Base-by-base conservation (phyloP, 2,888 invertebrate species). In the Charanyca ferruginea region DNA sequence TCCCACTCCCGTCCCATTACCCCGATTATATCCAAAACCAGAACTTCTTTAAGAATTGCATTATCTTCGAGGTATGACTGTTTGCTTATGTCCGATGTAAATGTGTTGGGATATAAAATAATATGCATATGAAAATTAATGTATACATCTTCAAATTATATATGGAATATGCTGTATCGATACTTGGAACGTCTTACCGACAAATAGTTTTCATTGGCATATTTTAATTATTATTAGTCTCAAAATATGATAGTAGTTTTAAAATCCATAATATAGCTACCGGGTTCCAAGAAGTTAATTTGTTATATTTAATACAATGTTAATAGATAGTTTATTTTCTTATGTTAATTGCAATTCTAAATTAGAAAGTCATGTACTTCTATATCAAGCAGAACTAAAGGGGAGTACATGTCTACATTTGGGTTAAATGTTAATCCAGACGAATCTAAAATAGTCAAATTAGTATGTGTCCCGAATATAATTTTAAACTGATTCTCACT, bases 91-190 rank as follows among this genome's bases (percentile, higher is more conserved):
- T 74, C 57, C 59, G 25, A 35, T 42, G 58, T 63, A 75, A 62
- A 53, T 62, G 41, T 59, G n/a, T 54, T 11, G 45, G 38, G 59
- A 42, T 58, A 58, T 71, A 47, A 62, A 48, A 57, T 20, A 62
- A 62, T 66, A 79, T 75, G 74, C 69, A 25, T 25, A 79, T 38
- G 58, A 79, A 68, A 79, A 74, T 41, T 41, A 60, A 59, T 57
- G 11, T 48, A 25, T 11, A 47, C 23, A 11, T 8, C 7, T 47
- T 42, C 11, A 45, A 32, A 41, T 32, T 38, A 25, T 16, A 35
- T 41, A 23, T n/a, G n/a, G 9, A 9, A 20, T n/a, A 9, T n/a
- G 11, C 1, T 23, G 8, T 25, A 16, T 38, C 6, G 23, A 16
- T 41, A 41, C 35, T 44, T 41, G 38, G 16, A 28, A 38, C 8